phyloP scores from a whole-genome alignment of 2,113 vertebrate species.

The Ondatra zibethicus region DNA sequence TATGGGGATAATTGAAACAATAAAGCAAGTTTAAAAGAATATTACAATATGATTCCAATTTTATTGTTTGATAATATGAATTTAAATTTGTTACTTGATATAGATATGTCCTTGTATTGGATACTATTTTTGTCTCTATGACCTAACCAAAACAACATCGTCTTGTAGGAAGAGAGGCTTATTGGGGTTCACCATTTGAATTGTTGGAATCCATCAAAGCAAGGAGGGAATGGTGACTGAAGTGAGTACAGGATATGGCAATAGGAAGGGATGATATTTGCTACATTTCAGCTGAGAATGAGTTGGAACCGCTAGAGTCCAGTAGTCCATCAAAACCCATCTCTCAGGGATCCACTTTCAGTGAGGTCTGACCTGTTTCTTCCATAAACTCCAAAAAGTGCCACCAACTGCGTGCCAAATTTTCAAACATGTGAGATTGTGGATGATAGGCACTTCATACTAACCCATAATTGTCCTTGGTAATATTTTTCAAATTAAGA shows the following conservation, averaged over 20 bases:
- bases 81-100: neutral
- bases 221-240: neutral
- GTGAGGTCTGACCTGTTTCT: neutral
- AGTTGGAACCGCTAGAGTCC: neutral
- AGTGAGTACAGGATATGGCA: too few species aligned
- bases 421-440: neutral
- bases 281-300: neutral
- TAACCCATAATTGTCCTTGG: neutral
- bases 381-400: neutral
- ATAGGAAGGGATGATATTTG: neutral
- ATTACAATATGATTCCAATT: constrained; percentile 60
- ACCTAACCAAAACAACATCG: neutral
- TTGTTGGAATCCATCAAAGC: neutral
- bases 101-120: neutral
- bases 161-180: neutral
- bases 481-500: neutral
- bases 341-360: neutral
- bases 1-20: constrained; percentile 76
- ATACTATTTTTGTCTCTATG: neutral
- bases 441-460: neutral
- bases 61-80: neutral
- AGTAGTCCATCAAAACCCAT: too few species aligned
- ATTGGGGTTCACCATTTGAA: too few species aligned
- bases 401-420: neutral
- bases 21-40: constrained; percentile 75